These are phyloP conservation scores for Orius insidiosus DNA, from an alignment of 1,140 invertebrate genomes.

Conservation along the genomic window DNA sequence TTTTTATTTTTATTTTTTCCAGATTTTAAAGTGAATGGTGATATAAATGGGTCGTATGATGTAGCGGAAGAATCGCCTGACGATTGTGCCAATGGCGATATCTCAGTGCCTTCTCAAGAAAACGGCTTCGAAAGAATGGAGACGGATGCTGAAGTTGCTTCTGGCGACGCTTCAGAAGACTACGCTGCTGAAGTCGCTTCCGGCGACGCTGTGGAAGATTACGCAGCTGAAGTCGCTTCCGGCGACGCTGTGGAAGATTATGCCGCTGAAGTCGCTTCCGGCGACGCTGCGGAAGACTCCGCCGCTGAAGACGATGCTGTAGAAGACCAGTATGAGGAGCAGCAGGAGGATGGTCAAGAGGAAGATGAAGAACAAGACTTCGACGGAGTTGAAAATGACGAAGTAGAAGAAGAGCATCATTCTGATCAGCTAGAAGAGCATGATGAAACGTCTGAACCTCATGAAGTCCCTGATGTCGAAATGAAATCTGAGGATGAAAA, in stretches of 20 bases:
- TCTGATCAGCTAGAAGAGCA: conserved; percentile 14
- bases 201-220: no score
- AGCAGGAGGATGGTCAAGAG: conserved; percentile 20
- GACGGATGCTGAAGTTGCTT: conserved; percentile 1
- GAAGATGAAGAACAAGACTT: conserved; percentile 22
- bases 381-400: conserved; percentile 20
- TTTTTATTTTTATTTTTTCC: conserved; percentile 20
- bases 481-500: conserved; percentile 7
- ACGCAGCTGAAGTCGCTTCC: no score
- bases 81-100: conserved; percentile 19
- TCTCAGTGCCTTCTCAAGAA: conserved; percentile 11
- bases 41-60: conserved; percentile 24
- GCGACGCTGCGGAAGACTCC: conserved; percentile 9
- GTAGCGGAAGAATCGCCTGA: conserved; percentile 17
- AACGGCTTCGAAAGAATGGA: conserved; percentile 12
- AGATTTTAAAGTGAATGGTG: conserved; percentile 26
- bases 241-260: no score
- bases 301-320: conserved; percentile 15
- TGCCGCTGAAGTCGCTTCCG: neutral
- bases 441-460: conserved; percentile 14
- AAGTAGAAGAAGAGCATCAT: conserved; percentile 16
- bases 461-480: conserved; percentile 14
- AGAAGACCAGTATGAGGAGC: conserved; percentile 9
- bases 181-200: no score
- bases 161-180: neutral